A percentile compares a stretch with the other conserved stretches of the same genome.
Evolutionary conservation across 2,888 invertebrate genomes (phyloP).

Genomic region (Limnephilus rhombicus): DNA sequence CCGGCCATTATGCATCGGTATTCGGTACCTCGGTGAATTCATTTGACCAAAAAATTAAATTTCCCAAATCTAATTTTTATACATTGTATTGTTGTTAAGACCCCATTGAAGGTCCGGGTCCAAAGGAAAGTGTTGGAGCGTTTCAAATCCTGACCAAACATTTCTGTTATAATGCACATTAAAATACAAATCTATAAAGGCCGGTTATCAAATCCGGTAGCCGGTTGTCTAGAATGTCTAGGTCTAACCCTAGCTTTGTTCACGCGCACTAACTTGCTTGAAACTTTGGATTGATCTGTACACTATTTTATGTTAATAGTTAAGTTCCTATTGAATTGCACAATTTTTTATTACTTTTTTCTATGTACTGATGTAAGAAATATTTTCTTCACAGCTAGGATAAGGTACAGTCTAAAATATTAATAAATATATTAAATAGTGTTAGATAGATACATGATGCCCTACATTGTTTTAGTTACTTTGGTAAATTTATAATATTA

Average conservation of each 20-base stretch:
- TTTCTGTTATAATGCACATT: slow-evolving; percentile 65
- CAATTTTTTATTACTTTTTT: no score
- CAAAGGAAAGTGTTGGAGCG: slow-evolving; percentile 66
- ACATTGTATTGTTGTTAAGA: slow-evolving; percentile 65
- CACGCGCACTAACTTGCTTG: background rate
- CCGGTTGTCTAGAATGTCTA: slow-evolving; percentile 5
- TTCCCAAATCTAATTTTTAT: slow-evolving; percentile 67
- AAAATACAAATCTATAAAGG: slow-evolving; percentile 61
- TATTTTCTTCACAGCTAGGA: no score
- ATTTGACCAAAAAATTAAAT: slow-evolving; percentile 66
- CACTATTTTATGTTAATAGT: no score
- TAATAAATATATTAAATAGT: no score
- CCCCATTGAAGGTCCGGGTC: slow-evolving; percentile 53
- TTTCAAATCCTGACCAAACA: slow-evolving; percentile 67
- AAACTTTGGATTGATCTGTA: background rate
- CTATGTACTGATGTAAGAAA: no score
- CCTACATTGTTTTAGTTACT: no score
- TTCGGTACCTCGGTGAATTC: slow-evolving; percentile 60
- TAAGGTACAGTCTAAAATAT: no score
- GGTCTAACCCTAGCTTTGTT: background rate
- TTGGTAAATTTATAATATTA: no score
- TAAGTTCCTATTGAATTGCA: no score
- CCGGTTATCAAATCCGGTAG: slow-evolving; percentile 48
- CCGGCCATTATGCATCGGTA: slow-evolving; percentile 2
- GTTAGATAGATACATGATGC: no score